Evolutionary conservation across 2,888 invertebrate species (phyloP).

Genomic region (Celastrina argiolus): DNA sequence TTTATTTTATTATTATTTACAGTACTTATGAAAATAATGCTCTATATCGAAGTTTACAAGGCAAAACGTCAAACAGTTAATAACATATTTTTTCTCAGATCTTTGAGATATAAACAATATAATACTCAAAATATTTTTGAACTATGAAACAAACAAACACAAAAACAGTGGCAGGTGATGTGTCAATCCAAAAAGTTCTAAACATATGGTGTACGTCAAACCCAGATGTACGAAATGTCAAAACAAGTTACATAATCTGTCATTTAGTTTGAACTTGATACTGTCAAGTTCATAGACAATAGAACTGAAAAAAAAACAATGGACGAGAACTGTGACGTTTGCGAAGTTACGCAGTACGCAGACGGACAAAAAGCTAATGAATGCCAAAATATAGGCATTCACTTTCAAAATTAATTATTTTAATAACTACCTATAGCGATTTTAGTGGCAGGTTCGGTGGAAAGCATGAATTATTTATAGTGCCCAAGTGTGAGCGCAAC

Average conservation of each 20-base stretch:
- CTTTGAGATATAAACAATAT: too few relatives aligned
- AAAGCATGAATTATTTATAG: too few relatives aligned
- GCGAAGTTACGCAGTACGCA: not conserved
- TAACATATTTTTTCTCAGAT: too few relatives aligned
- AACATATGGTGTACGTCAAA: not conserved
- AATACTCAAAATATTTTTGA: not conserved
- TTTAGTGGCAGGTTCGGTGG: too few relatives aligned
- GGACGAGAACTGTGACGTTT: not conserved
- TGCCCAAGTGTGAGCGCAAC: too few relatives aligned
- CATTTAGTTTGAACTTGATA: not conserved
- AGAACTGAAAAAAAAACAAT: not conserved
- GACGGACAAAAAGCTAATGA: not conserved
- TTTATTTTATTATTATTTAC: too few relatives aligned
- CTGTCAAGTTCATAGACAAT: not conserved
- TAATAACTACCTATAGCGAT: too few relatives aligned
- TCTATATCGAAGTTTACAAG: too few relatives aligned
- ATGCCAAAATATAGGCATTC: too few relatives aligned
- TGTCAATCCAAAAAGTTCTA: not conserved
- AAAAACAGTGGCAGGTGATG: not conserved
- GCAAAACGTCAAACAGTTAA: too few relatives aligned
- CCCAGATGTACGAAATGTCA: not conserved
- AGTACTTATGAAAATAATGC: too few relatives aligned
- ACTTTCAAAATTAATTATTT: too few relatives aligned
- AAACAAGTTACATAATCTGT: not conserved
- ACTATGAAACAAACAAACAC: not conserved